Conservation (phyloP, 2,113 vertebrate species). For the Setophaga kirtlandii region DNA sequence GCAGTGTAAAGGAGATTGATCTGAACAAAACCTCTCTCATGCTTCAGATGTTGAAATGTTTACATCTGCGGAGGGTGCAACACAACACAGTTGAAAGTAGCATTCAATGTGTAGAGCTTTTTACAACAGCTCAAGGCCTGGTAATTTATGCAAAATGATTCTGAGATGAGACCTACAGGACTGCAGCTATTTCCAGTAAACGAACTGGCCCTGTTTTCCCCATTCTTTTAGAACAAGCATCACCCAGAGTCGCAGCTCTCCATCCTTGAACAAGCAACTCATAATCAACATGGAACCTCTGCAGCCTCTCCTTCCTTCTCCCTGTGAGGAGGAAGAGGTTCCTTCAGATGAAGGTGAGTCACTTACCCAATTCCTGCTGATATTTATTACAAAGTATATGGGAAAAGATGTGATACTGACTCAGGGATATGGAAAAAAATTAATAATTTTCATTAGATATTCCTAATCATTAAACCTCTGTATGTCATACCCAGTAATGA, state of each 20-base stretch:
- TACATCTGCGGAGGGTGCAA: neutral
- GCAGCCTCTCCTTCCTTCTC: constrained; percentile 87
- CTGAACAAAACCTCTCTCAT: neutral
- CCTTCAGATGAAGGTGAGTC: constrained; percentile 80
- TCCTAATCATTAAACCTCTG: neutral
- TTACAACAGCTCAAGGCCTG: neutral
- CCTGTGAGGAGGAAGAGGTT: constrained; percentile 85
- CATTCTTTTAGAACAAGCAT: constrained; percentile 83
- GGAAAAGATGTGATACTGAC: neutral
- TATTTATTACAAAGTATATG: neutral
- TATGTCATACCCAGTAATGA: neutral
- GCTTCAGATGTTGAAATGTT: neutral
- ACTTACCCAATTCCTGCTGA: neutral
- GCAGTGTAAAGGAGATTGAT: neutral
- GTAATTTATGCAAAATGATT: neutral
- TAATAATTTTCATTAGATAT: neutral
- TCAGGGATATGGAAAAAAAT: neutral
- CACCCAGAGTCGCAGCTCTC: constrained; percentile 91
- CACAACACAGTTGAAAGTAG: neutral
- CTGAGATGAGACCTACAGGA: neutral
- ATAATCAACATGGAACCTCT: constrained; percentile 97
- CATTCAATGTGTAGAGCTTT: accelerated
- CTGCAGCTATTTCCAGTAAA: neutral
- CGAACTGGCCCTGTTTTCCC: neutral
- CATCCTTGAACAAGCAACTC: constrained; percentile 94